phyloP scores from a whole-genome alignment of 2,113 vertebrate genomes.

The Parotia lawesii region DNA sequence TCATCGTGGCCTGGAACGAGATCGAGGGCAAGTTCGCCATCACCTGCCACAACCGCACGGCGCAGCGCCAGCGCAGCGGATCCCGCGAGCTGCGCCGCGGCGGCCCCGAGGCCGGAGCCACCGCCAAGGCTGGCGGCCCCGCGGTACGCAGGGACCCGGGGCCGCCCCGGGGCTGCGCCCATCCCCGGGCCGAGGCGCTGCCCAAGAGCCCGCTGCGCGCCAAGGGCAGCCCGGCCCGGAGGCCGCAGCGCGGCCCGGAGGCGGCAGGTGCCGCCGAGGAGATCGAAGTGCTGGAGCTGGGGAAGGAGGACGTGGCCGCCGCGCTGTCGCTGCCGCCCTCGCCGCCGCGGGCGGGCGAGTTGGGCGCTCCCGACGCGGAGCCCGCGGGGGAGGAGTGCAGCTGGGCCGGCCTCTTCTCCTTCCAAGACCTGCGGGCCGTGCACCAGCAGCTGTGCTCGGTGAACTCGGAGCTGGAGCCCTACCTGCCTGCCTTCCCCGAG shows the following conservation, averaged over 20 bases:
- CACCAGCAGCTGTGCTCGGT: conserved; percentile 93
- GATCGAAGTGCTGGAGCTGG: conserved; percentile 76
- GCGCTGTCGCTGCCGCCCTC: conserved; percentile 35
- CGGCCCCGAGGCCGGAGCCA: background rate
- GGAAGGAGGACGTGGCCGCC: conserved; percentile 59
- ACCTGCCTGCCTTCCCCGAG: conserved; percentile 88
- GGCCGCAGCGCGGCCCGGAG: background rate
- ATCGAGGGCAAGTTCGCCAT: conserved; percentile 95
- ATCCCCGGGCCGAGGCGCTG: conserved; percentile 9
- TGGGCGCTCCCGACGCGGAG: background rate
- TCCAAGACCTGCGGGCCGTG: conserved; percentile 87
- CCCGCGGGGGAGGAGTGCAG: conserved; percentile 83
- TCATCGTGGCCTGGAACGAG: conserved; percentile 98
- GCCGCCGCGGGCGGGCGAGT: conserved; percentile 24
- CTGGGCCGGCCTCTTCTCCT: conserved; percentile 96
- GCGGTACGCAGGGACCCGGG: conserved; percentile 17
- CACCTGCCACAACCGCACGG: conserved; percentile 94
- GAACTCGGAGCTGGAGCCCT: conserved; percentile 90
- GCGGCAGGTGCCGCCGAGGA: conserved; percentile 56
- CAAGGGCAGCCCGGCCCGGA: conserved; percentile 18
- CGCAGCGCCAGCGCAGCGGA: conserved; percentile 83
- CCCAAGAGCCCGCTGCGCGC: conserved; percentile 27
- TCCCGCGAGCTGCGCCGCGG: conserved; percentile 67
- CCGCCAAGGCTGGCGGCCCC: conserved; percentile 1
- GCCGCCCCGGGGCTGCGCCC: background rate